phyloP scores from a whole-genome alignment of 2,888 invertebrate genomes.

The Sthenelais limicola region DNA sequence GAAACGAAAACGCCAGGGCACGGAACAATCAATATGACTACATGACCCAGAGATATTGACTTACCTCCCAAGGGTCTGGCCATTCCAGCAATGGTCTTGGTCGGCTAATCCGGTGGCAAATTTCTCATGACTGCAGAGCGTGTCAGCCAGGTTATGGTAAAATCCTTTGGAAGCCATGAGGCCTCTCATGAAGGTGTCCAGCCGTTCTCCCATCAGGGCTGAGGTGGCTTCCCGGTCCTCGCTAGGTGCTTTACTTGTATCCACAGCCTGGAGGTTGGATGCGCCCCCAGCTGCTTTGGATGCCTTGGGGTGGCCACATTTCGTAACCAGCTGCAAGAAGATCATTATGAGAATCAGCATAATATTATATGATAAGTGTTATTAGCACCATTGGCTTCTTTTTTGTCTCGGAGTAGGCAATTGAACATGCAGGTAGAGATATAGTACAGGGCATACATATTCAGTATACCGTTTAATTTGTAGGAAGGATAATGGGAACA shows the following conservation, averaged over 20 bases:
- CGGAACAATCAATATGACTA: not conserved
- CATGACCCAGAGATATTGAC: conserved; percentile 13
- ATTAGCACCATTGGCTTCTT: too few relatives aligned
- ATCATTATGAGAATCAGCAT: too few relatives aligned
- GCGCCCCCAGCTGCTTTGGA: too few relatives aligned
- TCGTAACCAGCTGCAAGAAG: conserved; percentile 13
- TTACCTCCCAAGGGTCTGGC: conserved; percentile 55
- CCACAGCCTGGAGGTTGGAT: not conserved
- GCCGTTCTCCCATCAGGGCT: not conserved
- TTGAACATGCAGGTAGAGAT: too few relatives aligned
- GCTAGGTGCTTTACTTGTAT: too few relatives aligned
- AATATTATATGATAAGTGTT: too few relatives aligned
- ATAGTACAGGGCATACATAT: too few relatives aligned
- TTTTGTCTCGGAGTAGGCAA: too few relatives aligned
- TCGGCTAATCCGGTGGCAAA: conserved; percentile 65
- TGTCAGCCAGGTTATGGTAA: conserved; percentile 56
- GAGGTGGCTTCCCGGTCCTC: not conserved
- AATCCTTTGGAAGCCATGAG: conserved; percentile 54
- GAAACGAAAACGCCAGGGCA: too few relatives aligned
- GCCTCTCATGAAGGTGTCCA: conserved; percentile 40
- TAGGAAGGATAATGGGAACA: too few relatives aligned
- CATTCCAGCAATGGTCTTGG: conserved; percentile 63
- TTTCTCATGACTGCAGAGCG: conserved; percentile 52
- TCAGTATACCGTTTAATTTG: too few relatives aligned
- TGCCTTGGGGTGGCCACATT: conserved; percentile 34